Evolutionary conservation across 2,888 invertebrate species (phyloP).

Genomic region (Macaria notata): DNA sequence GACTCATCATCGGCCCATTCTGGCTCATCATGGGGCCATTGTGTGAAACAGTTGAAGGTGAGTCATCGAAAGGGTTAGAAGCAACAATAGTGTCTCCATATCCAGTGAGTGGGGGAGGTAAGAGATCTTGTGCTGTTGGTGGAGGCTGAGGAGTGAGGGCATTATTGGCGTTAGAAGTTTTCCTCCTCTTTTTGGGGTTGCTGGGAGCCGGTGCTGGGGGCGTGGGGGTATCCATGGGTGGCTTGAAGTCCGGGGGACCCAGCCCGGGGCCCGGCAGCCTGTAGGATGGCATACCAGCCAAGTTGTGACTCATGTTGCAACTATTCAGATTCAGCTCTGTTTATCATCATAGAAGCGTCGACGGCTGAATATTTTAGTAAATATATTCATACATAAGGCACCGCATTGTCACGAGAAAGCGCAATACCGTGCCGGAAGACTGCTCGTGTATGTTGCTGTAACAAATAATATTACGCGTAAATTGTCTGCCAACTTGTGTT

Average conservation of each 20-base stretch:
- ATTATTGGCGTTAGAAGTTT: conserved; percentile 88
- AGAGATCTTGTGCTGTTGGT: conserved; percentile 88
- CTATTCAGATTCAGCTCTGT: conserved; percentile 64
- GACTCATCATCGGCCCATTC: conserved; percentile 85
- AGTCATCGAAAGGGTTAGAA: conserved; percentile 97
- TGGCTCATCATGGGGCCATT: conserved; percentile 84
- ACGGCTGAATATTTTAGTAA: conserved; percentile 48
- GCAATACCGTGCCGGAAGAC: conserved; percentile 69
- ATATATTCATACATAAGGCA: conserved; percentile 60
- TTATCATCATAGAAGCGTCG: conserved; percentile 61
- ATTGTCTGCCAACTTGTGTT: not conserved
- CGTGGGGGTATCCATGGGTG: conserved; percentile 86
- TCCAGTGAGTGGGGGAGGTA: conserved; percentile 93
- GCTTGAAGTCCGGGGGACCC: conserved; percentile 88
- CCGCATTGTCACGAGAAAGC: conserved; percentile 70
- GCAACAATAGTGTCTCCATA: conserved; percentile 97
- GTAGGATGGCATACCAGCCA: conserved; percentile 91
- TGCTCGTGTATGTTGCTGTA: conserved; percentile 76
- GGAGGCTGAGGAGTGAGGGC: conserved; percentile 85
- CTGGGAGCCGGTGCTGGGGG: conserved; percentile 89
- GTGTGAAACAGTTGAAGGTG: conserved; percentile 85
- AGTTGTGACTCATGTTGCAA: conserved; percentile 88
- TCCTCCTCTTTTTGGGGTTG: conserved; percentile 93
- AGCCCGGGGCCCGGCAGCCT: conserved; percentile 88
- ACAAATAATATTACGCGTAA: conserved; percentile 55